Evolutionary conservation across 2,888 invertebrate species (phyloP).

Genomic region (Nomada fabriciana): DNA sequence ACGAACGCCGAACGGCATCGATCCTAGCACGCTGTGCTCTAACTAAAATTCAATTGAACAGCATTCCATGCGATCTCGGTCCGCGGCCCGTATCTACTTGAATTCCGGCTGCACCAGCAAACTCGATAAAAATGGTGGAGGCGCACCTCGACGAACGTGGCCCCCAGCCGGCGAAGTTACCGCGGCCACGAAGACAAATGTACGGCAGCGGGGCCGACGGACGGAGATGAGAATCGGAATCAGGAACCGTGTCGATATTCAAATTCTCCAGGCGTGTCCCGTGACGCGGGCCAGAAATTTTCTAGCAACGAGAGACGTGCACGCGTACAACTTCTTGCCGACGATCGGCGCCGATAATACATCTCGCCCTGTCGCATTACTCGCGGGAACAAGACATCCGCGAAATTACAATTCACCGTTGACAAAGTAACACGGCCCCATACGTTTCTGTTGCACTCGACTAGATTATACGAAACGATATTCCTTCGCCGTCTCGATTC

Average conservation of each 20-base stretch:
- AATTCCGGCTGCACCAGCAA: constrained; percentile 7
- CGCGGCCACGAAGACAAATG: constrained; percentile 44
- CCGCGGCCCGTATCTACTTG: constrained; percentile 5
- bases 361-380: background rate
- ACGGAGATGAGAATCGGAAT: constrained; percentile 45
- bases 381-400: background rate
- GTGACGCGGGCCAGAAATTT: constrained; percentile 13
- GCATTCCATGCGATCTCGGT: background rate
- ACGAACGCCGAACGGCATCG: background rate
- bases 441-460: background rate
- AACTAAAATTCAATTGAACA: constrained; percentile 25
- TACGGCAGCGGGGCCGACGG: constrained; percentile 11
- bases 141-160: background rate
- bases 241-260: constrained; percentile 43
- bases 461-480: background rate
- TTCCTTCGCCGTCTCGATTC: background rate
- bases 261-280: constrained; percentile 29
- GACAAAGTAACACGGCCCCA: background rate
- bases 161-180: constrained; percentile 21
- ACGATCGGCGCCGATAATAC: background rate
- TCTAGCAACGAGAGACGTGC: background rate
- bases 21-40: background rate
- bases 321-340: background rate
- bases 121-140: constrained; percentile 34
- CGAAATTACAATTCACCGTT: background rate